Conservation (phyloP, 2,888 invertebrate species). For the Notodonta ziczac region DNA sequence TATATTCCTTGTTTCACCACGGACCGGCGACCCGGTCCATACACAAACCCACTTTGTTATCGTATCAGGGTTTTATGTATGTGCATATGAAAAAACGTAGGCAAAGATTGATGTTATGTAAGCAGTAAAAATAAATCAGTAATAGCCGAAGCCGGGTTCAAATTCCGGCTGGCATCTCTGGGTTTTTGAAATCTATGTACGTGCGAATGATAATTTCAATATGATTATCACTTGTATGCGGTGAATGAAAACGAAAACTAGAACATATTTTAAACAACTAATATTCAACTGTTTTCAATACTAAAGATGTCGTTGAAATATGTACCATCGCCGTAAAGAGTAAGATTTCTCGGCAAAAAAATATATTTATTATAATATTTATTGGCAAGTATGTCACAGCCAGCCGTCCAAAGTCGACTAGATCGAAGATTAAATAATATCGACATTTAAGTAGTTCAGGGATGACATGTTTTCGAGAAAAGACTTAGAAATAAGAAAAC, state of each 20-base stretch:
- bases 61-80: not conserved
- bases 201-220: too few relatives aligned
- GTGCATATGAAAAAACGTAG: not conserved
- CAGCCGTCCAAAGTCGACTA: conserved; percentile 26
- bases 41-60: not conserved
- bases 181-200: too few relatives aligned
- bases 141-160: too few relatives aligned
- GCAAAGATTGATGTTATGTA: not conserved
- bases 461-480: not conserved
- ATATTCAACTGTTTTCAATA: not conserved
- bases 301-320: conserved; percentile 4
- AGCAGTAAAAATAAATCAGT: not conserved
- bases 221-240: too few relatives aligned
- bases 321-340: not conserved
- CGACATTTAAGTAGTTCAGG: not conserved
- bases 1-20: conserved; percentile 11
- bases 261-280: too few relatives aligned
- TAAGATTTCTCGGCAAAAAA: conserved; percentile 7
- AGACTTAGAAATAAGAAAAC: too few relatives aligned
- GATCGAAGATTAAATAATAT: conserved; percentile 9
- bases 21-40: not conserved
- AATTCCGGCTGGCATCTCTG: too few relatives aligned
- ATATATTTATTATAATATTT: conserved; percentile 32
- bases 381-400: conserved; percentile 27
- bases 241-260: too few relatives aligned